Percentiles rank a stretch among this genome's conserved stretches.
These are phyloP conservation scores for Pogonocherus hispidulus DNA, from an alignment of 2,888 invertebrate species.

Conservation along the genomic window DNA sequence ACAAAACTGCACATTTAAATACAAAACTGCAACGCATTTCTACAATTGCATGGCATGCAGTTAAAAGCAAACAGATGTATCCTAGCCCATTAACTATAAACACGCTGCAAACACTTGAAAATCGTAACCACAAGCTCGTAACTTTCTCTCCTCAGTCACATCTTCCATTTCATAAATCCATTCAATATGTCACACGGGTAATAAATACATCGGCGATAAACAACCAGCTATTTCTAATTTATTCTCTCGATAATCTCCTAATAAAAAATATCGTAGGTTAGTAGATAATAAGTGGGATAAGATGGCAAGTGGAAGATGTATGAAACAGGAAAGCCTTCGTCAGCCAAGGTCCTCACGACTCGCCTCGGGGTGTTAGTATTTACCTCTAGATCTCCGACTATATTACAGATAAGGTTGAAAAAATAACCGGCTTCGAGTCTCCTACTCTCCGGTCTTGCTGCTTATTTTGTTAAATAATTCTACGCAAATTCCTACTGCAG, in stretches of 20 bases:
- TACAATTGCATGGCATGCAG: not conserved
- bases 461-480: slow-evolving; percentile 22
- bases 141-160: slow-evolving; percentile 39
- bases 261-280: slow-evolving; percentile 49
- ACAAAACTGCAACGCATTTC: not conserved
- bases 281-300: slow-evolving; percentile 56
- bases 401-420: slow-evolving; percentile 50
- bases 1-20: not conserved
- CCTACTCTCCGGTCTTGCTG: slow-evolving; percentile 34
- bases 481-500: slow-evolving; percentile 20
- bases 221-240: slow-evolving; percentile 42
- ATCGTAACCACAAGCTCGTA: slow-evolving; percentile 9
- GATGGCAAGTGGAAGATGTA: slow-evolving; percentile 60
- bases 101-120: slow-evolving; percentile 25
- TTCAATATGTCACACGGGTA: slow-evolving; percentile 23
- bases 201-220: slow-evolving; percentile 25
- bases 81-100: slow-evolving; percentile 20
- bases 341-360: slow-evolving; percentile 63
- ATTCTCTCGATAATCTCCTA: slow-evolving; percentile 44
- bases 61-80: slow-evolving; percentile 31
- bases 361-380: slow-evolving; percentile 53
- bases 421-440: slow-evolving; percentile 45
- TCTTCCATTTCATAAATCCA: slow-evolving; percentile 33
- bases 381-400: slow-evolving; percentile 53
- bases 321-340: slow-evolving; percentile 61